Percentiles rank a stretch among this genome's conserved stretches.
These are phyloP conservation scores for Nycticebus coucang DNA, from an alignment of 2,113 vertebrate genomes.

Conservation along the genomic window DNA sequence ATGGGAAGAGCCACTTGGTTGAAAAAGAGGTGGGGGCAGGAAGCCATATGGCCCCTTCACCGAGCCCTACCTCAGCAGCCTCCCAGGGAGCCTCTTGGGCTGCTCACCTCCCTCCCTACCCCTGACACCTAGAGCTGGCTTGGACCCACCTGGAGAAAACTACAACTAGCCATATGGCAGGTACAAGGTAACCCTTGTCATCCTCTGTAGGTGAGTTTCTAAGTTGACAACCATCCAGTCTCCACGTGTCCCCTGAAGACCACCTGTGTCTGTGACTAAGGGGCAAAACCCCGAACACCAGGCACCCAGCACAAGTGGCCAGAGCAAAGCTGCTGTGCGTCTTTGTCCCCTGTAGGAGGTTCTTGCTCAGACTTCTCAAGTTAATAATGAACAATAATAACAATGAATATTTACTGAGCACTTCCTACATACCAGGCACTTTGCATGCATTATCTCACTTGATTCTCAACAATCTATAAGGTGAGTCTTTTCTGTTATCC, in stretches of 20 bases:
- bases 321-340: accelerated
- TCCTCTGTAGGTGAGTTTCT: neutral
- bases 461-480: neutral
- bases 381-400: neutral
- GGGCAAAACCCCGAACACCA: neutral
- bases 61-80: accelerated
- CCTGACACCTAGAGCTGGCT: neutral
- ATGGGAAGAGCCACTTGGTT: neutral
- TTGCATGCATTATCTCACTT: neutral
- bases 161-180: neutral
- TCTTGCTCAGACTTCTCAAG: neutral
- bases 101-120: neutral
- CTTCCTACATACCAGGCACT: neutral
- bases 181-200: accelerated
- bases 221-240: neutral
- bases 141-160: accelerated
- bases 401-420: neutral
- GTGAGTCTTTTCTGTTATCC: neutral
- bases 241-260: neutral
- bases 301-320: neutral
- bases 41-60: neutral
- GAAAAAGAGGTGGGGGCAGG: neutral
- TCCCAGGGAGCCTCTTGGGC: neutral
- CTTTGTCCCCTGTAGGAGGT: neutral
- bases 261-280: neutral